phyloP scores from a whole-genome alignment of 2,888 invertebrate species.

The Pycnomerus fuliginosus region DNA sequence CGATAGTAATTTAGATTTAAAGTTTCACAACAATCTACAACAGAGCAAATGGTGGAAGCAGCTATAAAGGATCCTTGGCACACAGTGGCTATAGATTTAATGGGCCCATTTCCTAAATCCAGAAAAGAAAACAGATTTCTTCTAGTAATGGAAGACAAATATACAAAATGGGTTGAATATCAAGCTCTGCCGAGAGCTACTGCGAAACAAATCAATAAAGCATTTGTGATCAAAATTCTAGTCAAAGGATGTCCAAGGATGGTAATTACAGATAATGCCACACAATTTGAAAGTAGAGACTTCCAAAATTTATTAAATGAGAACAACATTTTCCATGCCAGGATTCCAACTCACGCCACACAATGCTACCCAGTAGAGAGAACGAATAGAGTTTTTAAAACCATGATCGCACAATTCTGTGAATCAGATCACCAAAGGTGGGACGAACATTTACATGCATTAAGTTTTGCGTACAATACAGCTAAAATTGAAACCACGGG shows the following conservation, averaged over 20 bases:
- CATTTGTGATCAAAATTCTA: conserved; percentile 5
- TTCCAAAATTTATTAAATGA: conserved; percentile 21
- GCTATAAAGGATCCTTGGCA: conserved; percentile 30
- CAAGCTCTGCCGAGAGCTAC: conserved; percentile 21
- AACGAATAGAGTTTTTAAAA: conserved; percentile 37
- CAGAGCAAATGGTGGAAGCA: conserved; percentile 28
- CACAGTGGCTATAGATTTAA: no score
- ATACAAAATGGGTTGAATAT: conserved; percentile 27
- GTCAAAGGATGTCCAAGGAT: conserved; percentile 6
- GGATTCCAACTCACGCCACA: conserved; percentile 34
- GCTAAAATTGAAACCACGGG: conserved; percentile 31
- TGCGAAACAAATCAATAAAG: conserved; percentile 8
- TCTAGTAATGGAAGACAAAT: no score
- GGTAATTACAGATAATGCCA: conserved; percentile 36
- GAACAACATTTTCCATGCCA: conserved; percentile 25
- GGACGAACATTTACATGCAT: conserved; percentile 31
- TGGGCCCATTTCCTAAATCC: conserved; percentile 38
- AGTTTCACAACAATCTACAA: conserved; percentile 16
- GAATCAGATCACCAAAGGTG: conserved; percentile 33
- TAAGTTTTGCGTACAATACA: conserved; percentile 35
- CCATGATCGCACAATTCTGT: conserved; percentile 40
- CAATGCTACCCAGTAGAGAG: conserved; percentile 44
- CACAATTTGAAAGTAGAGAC: conserved; percentile 27
- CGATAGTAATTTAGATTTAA: no score
- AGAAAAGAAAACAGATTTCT: conserved; percentile 18